A percentile compares a stretch with the other conserved stretches of the same genome.
phyloP scores from a whole-genome alignment of 2,113 vertebrate species.

The Xenotilapia caudafasciata region DNA sequence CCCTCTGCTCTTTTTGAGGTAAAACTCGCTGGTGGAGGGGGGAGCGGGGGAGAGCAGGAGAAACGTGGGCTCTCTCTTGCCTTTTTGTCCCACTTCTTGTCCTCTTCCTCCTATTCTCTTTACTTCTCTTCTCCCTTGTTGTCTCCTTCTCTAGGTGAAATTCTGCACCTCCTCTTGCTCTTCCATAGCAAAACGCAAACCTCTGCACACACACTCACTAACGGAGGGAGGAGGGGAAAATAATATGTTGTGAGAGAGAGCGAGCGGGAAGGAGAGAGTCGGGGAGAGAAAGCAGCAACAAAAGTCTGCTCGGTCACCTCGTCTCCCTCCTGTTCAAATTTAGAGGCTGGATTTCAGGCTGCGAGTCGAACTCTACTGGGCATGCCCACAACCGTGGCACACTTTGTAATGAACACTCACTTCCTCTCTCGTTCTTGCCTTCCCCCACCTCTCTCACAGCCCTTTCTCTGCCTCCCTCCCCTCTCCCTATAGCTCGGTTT shows the following conservation, averaged over 20 bases:
- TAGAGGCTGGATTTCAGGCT: constrained; percentile 76
- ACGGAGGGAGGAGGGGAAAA: constrained; percentile 38
- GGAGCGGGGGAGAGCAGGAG: neutral
- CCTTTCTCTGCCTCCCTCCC: constrained; percentile 36
- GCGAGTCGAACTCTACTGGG: constrained; percentile 72
- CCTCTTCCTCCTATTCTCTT: neutral
- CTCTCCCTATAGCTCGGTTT: constrained; percentile 58
- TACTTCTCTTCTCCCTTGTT: constrained; percentile 7
- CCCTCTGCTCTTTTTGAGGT: constrained; percentile 16
- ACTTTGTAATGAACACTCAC: constrained; percentile 81
- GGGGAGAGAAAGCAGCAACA: constrained; percentile 42
- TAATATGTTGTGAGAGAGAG: neutral
- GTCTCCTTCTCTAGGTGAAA: constrained; percentile 18
- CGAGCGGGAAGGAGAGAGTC: constrained; percentile 5
- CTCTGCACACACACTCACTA: constrained; percentile 16
- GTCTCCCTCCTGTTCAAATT: constrained; percentile 76
- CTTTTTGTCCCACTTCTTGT: neutral
- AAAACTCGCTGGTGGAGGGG: constrained; percentile 33
- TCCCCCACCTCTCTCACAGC: constrained; percentile 1
- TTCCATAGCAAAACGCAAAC: constrained; percentile 29
- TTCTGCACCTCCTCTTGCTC: constrained; percentile 27
- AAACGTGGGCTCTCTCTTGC: neutral
- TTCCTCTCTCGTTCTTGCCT: constrained; percentile 79
- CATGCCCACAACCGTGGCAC: constrained; percentile 78
- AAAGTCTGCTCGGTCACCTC: constrained; percentile 74